phyloP scores from a whole-genome alignment of 2,797 vertebrate genomes.

The Eulemur mongoz region DNA sequence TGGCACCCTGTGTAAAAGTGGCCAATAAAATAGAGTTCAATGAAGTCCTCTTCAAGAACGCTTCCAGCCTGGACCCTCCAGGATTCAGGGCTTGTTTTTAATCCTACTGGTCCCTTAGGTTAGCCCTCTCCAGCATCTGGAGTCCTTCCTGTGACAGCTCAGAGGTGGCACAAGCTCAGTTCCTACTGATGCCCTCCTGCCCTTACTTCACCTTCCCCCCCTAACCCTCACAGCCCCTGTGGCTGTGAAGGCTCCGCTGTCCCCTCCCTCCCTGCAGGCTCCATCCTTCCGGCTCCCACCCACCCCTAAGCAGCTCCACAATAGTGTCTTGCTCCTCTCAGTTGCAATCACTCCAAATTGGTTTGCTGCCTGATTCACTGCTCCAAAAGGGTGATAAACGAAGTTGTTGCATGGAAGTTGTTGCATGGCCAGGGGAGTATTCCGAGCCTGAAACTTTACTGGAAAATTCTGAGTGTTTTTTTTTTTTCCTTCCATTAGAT shows the following conservation, averaged over 20 bases:
- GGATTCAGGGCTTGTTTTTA: not conserved
- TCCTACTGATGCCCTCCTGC: accelerated
- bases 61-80: not conserved
- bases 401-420: not conserved
- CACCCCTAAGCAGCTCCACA: not conserved
- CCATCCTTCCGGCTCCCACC: not conserved
- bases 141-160: not conserved
- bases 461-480: conserved; percentile 30
- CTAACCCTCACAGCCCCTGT: not conserved
- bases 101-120: not conserved
- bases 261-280: not conserved
- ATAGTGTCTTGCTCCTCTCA: not conserved
- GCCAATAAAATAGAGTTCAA: not conserved
- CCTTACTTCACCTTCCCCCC: accelerated
- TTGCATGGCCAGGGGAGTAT: not conserved
- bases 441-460: conserved; percentile 8
- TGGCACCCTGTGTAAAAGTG: not conserved
- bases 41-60: not conserved
- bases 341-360: not conserved
- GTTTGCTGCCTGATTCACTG: not conserved
- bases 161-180: not conserved
- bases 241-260: not conserved
- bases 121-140: not conserved
- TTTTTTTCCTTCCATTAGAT: not conserved
- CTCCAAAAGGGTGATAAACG: not conserved